Evolutionary conservation across 35 echinoderm and acorn worm genomes (phyloP), one percentile per base, ranked within the genome.

Genomic region (Ophioderma brevispina): DNA sequence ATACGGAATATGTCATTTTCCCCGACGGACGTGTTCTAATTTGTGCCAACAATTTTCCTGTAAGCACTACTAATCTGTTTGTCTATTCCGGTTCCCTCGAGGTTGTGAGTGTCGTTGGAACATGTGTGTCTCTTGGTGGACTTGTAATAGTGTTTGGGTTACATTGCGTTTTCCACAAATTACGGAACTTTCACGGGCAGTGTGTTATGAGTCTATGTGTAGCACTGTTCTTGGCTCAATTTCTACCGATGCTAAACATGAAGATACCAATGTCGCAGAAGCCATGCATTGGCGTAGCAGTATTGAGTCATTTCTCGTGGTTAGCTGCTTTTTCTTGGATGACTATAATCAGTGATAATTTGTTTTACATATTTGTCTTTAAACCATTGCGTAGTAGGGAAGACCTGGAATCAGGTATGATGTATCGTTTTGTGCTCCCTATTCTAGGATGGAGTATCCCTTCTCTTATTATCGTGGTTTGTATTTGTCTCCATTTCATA

Each of bases 281-380:
- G 5, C 78, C 36, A 1, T 80, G 78, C 78, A 18, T 80, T 21
- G 78, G 11, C 31, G 33, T 39, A 13, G 78, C 78, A 25, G n/a
- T 25, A 11, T 13, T 80, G 1, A 21, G 18, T 21, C 78, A 80
- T 36, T 39, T 80, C 17, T 3, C 78, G 78, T 80, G 78, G 78
- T 39, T 80, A 33, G 78, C 78, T 80, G 32, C 78, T 5, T 80
- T 80, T 36, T 34, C 32, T 17, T 80, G 78, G n/a, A n/a, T n/a
- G 36, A 34, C 18, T 34, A 1, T 25, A 8, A 80, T 80, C 17
- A 37, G 34, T 36, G 78, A 1, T 25, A 36, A 80, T 39, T 10
- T 80, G 34, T 36, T 39, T 13, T 36, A 80, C 34, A 34, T 39
- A 18, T 34, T 80, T 39, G 5, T 1, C 34, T 37, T 13, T 18